Base-by-base conservation (phyloP, 1,140 invertebrate species). In the Cheumatopsyche charites region DNA sequence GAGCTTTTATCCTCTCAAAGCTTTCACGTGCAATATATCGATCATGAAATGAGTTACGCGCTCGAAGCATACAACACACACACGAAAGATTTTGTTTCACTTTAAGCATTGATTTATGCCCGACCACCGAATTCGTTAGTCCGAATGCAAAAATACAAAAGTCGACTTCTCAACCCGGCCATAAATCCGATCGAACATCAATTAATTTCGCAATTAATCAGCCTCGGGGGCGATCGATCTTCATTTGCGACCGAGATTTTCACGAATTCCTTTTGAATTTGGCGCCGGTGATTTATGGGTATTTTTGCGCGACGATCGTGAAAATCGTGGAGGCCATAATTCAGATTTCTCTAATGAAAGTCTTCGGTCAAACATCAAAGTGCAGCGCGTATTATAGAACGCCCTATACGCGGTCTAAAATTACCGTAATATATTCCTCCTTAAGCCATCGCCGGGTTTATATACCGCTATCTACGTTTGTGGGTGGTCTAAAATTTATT, bases 91-190 rank as follows among this genome's bases (percentile, higher is more conserved):
- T 71, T 65, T 36, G 69, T 63, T 70, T 55, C 61, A 29, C 49
- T 55, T 63, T 71, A 36, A 36, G 9, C 69, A 23, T 19, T 63
- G 69, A 71, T 71, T 71, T 71, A 71, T 71, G 6, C 61, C 6
- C 21, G 25, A 45, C 42, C 69, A 62, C 26, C 13, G 42, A 69
- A 65, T 41, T 71, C 69, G 65, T 71, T 71, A 71, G 69, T 15
- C 29, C 29, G 29, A 36, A 19, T 42, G 62, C 23, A 63, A 42
- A 36, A 4, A 36, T 36, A 36, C 3, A 36, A 36, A 43, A 63
- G 23, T 63, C 62, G 62, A 19, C 62, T 43, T 19, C 36, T 63
- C 62, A 41, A 42, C 26, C 9, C 26, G 1, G 12, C 43, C 63
- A 47, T 66, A 66, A 66, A 66, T 66, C 63, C 19, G 63, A 15